Base-by-base conservation (phyloP, 2,888 invertebrate species). In the Xanthostigma xanthostigma region DNA sequence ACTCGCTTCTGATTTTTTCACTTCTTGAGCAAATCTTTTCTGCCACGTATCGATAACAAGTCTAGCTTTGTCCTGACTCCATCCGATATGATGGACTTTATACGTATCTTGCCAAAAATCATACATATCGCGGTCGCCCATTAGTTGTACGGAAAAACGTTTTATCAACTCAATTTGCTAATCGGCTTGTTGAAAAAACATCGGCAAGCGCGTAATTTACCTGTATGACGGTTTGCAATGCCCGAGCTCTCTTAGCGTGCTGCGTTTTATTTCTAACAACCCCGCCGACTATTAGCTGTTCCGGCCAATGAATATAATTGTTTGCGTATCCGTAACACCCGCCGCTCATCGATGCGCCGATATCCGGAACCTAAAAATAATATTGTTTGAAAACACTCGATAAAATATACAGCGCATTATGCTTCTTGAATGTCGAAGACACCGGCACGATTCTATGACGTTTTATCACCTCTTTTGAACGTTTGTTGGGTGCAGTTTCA, bases 261-360 rank as follows among this genome's bases (percentile, higher is more conserved):
- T 93, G 91, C 11, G 88, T 87, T 63, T 86, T 86, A 69, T 95
- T 94, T 60, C 88, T 84, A 53, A 79, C 78, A 2, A 84, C 84
- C 27, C 96, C 97, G 36, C 97, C 97, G 50, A 97, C 89, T 50
- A 98, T 86, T 54, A 97, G 72, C 67, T 95, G 93, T 65, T 96
- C 95, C 10, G 95, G 92, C 97, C 97, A 98, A 66, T 95, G 94
- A 95, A 97, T 96, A 69, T 91, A 93, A 60, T 92, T 93, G 13
- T 92, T 85, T 9, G 97, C 96, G 70, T 96, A 95, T 42, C 98
- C 97, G 69, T 89, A 88, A 66, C 98, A 98, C 9, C 98, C 98
- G 60, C 91, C 90, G 1, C 93, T 89, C 55, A 98, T 71, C 62
- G 89, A 88, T 2, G 86, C 86, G 34, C 93, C 95, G 55, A 97